Evolutionary conservation across 2,888 invertebrate genomes (phyloP), one percentile per base, ranked within the genome.

Genomic region (Craniophora ligustri): DNA sequence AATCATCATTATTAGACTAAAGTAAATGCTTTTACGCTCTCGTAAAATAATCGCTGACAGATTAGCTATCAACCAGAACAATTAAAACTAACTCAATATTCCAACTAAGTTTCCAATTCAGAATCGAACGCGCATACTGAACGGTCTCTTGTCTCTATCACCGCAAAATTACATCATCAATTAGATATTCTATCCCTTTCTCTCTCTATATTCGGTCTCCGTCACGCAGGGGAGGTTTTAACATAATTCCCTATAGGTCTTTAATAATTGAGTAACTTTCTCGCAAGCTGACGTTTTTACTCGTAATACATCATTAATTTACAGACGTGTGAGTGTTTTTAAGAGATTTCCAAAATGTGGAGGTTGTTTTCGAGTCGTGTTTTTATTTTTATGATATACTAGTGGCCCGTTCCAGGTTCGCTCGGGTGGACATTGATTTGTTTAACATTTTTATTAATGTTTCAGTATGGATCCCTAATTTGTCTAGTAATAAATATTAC

Each of bases 251-350:
- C 44, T 48, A 46, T 35, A 58, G 53, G 50, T 68, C 66, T 62
- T 74, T 72, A 69, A 65, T 69, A 61, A 61, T 51, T 42, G 32
- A 45, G 63, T 68, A 56, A 72, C 63, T 62, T 49, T 41, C 56
- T 66, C 58, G 49, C 69, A 65, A 73, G 76, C 76, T 76, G 76
- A 55, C 64, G 71, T 63, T 67, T 66, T 63, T 67, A 36, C 47
- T 36, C 19, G 30, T 32, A 53, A 36, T 15, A 31, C 21, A 30
- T 31, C 40, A 36, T 42, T 60, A 16, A 23, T 18, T n/a, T n/a
- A 14, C 11, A 36, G 44, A 34, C 11, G 51, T 32, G 32, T 30
- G n/a, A 3, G n/a, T n/a, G n/a, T n/a, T n/a, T n/a, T n/a, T n/a
- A n/a, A n/a, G n/a, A n/a, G n/a, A n/a, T n/a, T n/a, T n/a, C n/a